Evolutionary conservation across 2,797 vertebrate genomes (phyloP), one percentile per base, ranked within the genome.

Genomic region (Falco cherrug): DNA sequence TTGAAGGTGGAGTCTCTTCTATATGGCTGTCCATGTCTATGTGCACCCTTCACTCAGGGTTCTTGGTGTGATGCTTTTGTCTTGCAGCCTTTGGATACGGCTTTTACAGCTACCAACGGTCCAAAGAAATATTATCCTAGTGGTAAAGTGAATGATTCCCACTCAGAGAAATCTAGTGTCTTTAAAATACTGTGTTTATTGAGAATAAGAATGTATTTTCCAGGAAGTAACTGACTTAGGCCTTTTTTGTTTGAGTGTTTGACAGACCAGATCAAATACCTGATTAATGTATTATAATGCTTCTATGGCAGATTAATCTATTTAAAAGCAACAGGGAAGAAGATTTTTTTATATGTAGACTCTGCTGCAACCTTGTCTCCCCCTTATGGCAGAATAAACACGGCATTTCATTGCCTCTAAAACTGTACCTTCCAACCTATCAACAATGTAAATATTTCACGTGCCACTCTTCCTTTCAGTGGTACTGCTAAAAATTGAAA

Each of bases 401-500:
- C 25, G 70, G 12, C 5, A 17, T 77, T 83, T 84, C 51, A 20
- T 33, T 61, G 54, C 21, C 85, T 84, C 33, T 64, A 81, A 89
- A 92, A 61, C 29, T 17, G 53, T 60, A 51, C 84, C 28, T 89
- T 83, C 81, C 90, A 76, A 61, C 74, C 61, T 86, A 85, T 92
- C 3, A 16, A 26, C 77, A 85, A 29, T 18, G 39, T 54, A 50
- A 63, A 35, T 83, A 64, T 50, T 86, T 67, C 41, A 82, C 83
- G 25, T 83, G 78, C 67, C 43, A 63, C n/a, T 87, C 33, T 78
- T 92, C 31, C 77, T 89, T 80, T 93, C 0, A 0, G 45, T 93
- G 43, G 48, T 60, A 80, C 47, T 64, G 54, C 37, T 83, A 54
- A 51, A 95, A 95, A 76, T 35, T 85, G 54, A 93, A 98, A 92